Evolutionary conservation across 2,113 vertebrate genomes (phyloP).

Genomic region (Hippocampus barbouri): DNA sequence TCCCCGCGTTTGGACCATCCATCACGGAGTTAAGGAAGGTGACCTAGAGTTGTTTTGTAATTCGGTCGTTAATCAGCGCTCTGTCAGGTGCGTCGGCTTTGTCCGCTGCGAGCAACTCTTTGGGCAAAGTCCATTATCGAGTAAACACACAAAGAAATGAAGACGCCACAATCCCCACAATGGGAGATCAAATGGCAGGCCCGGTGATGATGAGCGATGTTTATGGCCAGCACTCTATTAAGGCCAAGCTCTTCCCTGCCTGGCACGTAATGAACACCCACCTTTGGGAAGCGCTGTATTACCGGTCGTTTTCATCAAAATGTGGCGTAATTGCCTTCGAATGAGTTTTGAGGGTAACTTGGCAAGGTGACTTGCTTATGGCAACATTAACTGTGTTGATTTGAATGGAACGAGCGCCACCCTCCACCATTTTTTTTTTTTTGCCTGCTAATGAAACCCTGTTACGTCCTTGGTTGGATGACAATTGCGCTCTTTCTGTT

Average conservation of each 20-base stretch:
- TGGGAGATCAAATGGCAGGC: slow-evolving; percentile 67
- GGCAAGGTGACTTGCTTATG: slow-evolving; percentile 67
- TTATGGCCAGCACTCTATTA: slow-evolving; percentile 67
- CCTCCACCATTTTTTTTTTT: slow-evolving; percentile 11
- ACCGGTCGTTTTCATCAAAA: slow-evolving; percentile 64
- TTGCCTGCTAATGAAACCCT: slow-evolving; percentile 58
- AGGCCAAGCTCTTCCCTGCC: slow-evolving; percentile 59
- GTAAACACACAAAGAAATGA: slow-evolving; percentile 65
- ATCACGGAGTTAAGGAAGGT: slow-evolving; percentile 65
- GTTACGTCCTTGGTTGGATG: slow-evolving; percentile 59
- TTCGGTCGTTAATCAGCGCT: slow-evolving; percentile 65
- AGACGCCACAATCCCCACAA: slow-evolving; percentile 59
- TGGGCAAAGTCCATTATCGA: slow-evolving; percentile 64
- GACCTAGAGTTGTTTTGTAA: slow-evolving; percentile 64
- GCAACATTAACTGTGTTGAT: slow-evolving; percentile 58
- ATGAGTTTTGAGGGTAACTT: slow-evolving; percentile 54
- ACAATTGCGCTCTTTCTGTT: slow-evolving; percentile 52
- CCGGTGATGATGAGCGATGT: slow-evolving; percentile 67
- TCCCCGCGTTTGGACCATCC: slow-evolving; percentile 37
- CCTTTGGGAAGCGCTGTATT: slow-evolving; percentile 60
- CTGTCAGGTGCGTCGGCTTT: slow-evolving; percentile 51
- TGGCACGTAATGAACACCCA: slow-evolving; percentile 68
- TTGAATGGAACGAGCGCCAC: slow-evolving; percentile 43
- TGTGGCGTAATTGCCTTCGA: slow-evolving; percentile 58
- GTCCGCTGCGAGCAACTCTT: slow-evolving; percentile 59